Evolutionary conservation across 2,888 invertebrate species (phyloP).

Genomic region (Sarcophaga subvicina): DNA sequence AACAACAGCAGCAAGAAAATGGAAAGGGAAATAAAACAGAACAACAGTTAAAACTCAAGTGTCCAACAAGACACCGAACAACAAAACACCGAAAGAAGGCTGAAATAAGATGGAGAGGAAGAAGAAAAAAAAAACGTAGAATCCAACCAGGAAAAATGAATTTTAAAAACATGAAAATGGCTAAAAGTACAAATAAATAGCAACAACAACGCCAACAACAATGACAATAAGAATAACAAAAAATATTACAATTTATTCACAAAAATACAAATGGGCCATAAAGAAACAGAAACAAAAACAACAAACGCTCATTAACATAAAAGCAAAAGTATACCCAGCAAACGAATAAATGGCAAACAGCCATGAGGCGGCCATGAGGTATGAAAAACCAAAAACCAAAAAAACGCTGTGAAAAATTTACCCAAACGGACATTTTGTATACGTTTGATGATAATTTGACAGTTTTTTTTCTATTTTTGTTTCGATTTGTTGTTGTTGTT

Average conservation of each 20-base stretch:
- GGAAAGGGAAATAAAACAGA: slow-evolving; percentile 29
- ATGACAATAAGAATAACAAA: not conserved
- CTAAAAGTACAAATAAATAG: slow-evolving; percentile 51
- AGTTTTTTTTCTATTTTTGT: slow-evolving; percentile 16
- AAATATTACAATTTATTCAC: slow-evolving; percentile 9
- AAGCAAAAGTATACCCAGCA: slow-evolving; percentile 44
- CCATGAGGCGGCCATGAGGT: not conserved
- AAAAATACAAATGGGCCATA: slow-evolving; percentile 51
- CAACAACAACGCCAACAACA: not conserved
- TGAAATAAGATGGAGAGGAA: not conserved
- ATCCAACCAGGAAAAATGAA: too few relatives aligned
- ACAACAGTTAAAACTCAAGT: slow-evolving; percentile 60
- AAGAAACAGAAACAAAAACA: slow-evolving; percentile 17
- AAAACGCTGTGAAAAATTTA: slow-evolving; percentile 44
- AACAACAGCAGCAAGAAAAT: slow-evolving; percentile 20
- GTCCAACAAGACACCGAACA: slow-evolving; percentile 42
- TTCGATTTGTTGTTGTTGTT: not conserved
- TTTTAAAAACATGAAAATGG: slow-evolving; percentile 50
- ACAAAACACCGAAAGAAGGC: not conserved
- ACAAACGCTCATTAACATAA: slow-evolving; percentile 63
- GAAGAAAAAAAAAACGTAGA: slow-evolving; percentile 6
- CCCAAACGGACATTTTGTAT: slow-evolving; percentile 63
- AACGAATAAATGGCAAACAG: not conserved
- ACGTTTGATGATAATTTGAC: slow-evolving; percentile 63
- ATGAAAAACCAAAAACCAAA: slow-evolving; percentile 10